Conservation (phyloP, 2,797 vertebrate species). For the Staurois parvus region DNA sequence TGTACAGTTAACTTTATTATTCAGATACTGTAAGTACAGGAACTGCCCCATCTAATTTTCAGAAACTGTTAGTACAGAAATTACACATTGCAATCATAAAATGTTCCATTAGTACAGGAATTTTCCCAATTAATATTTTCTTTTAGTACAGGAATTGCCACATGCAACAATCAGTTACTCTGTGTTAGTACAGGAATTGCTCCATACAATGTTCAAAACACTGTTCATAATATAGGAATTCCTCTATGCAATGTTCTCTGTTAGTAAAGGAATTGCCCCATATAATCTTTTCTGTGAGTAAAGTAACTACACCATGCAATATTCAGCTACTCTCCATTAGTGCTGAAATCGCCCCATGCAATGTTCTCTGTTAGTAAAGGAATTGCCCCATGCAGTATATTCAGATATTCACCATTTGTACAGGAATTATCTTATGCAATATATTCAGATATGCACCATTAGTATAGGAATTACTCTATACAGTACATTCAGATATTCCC, state of each 20-base stretch:
- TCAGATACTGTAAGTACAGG: neutral
- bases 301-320: neutral
- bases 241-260: neutral
- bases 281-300: no score
- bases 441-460: no score
- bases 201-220: neutral
- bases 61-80: neutral
- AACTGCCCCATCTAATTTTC: neutral
- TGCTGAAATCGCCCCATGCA: neutral
- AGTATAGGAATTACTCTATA: neutral
- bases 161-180: neutral
- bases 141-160: neutral
- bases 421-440: neutral
- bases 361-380: neutral
- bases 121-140: neutral
- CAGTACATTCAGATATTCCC: neutral
- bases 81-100: no score
- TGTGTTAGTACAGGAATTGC: neutral
- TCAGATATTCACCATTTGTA: neutral
- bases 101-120: neutral
- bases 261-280: neutral
- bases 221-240: neutral
- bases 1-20: no score
- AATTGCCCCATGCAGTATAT: neutral
- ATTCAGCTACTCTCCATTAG: neutral